These are phyloP conservation scores for Platerodrilus igneus DNA, from an alignment of 2,888 invertebrate species.

Conservation along the genomic window DNA sequence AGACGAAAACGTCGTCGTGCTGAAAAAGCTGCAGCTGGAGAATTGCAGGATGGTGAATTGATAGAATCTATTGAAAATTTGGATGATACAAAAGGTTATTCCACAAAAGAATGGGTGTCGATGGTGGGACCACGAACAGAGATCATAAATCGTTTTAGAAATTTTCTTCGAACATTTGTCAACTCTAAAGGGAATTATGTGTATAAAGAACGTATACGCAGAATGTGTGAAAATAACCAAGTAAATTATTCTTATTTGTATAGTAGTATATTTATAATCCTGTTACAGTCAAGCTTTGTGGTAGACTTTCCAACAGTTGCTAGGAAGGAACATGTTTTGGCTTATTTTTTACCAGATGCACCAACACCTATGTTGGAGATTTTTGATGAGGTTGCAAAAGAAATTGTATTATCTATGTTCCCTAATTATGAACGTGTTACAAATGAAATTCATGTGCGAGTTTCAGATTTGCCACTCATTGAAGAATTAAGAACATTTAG, in stretches of 20 bases:
- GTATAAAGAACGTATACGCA: constrained; percentile 86
- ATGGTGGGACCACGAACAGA: constrained; percentile 94
- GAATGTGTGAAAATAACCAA: constrained; percentile 91
- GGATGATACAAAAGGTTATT: constrained; percentile 94
- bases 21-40: constrained; percentile 81
- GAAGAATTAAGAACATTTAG: constrained; percentile 91
- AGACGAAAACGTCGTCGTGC: constrained; percentile 70
- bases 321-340: constrained; percentile 85
- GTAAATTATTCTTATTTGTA: constrained; percentile 36
- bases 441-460: constrained; percentile 89
- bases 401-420: constrained; percentile 87
- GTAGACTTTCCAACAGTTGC: constrained; percentile 92
- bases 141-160: constrained; percentile 89
- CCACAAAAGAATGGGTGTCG: constrained; percentile 93
- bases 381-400: constrained; percentile 91
- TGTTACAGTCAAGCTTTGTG: constrained; percentile 67
- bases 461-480: constrained; percentile 90
- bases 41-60: constrained; percentile 58
- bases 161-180: constrained; percentile 85
- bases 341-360: constrained; percentile 96
- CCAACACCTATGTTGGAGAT: constrained; percentile 96
- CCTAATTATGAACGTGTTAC: constrained; percentile 95
- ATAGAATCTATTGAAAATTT: constrained; percentile 96
- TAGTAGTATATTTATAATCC: no score
- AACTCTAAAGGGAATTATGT: constrained; percentile 83